These are phyloP conservation scores for Pygoscelis adeliae DNA, from an alignment of 2,113 vertebrate species.

Conservation along the genomic window DNA sequence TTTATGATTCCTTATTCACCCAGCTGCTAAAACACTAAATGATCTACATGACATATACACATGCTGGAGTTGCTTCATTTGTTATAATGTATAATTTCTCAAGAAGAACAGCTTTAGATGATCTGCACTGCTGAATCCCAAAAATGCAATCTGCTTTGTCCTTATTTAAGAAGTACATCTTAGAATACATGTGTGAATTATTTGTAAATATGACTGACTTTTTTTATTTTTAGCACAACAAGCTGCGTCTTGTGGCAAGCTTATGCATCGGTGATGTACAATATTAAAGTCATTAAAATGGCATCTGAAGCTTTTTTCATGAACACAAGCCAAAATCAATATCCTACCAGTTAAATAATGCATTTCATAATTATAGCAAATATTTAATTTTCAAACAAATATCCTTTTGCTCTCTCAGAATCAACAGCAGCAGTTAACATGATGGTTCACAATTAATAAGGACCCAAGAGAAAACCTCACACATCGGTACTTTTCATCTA, in stretches of 20 bases:
- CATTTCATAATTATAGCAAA: slow-evolving; percentile 30
- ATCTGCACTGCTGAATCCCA: slow-evolving; percentile 40
- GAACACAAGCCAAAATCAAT: not conserved
- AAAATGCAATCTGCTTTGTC: slow-evolving; percentile 48
- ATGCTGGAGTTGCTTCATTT: not conserved
- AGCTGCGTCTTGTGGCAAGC: not conserved
- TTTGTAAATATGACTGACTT: slow-evolving; percentile 8
- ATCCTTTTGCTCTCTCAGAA: slow-evolving; percentile 27
- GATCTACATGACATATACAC: not conserved
- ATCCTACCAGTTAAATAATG: not conserved
- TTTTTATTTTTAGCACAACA: slow-evolving; percentile 34
- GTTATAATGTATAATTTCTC: not conserved
- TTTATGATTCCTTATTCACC: slow-evolving; percentile 10
- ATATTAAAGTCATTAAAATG: not conserved
- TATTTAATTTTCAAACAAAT: slow-evolving; percentile 46
- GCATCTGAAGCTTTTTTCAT: slow-evolving; percentile 3
- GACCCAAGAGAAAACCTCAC: slow-evolving; percentile 32
- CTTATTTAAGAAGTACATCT: slow-evolving; percentile 37
- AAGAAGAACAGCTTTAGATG: slow-evolving; percentile 28
- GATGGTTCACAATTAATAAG: slow-evolving; percentile 55
- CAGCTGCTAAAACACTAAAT: slow-evolving; percentile 31
- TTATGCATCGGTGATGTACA: not conserved
- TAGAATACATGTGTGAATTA: slow-evolving; percentile 30
- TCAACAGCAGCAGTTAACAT: slow-evolving; percentile 37
- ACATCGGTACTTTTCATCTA: slow-evolving; percentile 32